Base-by-base conservation (phyloP, 2,888 invertebrate species). In the Cephus rjabovi region DNA sequence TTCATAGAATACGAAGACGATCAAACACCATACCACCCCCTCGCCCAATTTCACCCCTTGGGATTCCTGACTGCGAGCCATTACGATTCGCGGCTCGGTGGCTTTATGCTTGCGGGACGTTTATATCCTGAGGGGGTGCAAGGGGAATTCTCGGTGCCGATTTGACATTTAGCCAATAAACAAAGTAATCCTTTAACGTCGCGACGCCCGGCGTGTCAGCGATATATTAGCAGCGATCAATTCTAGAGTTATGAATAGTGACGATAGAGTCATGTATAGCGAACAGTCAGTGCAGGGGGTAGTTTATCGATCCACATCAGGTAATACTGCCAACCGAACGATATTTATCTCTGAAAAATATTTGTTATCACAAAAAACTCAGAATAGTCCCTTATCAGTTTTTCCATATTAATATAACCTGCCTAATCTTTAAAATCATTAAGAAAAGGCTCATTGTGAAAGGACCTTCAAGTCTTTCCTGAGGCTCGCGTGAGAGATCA, bases 111-210 rank as follows among this genome's bases (percentile, higher is more conserved):
- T 56, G 56, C 23, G 40, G 40, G 56, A 56, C 56, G 56, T 56
- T 56, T 56, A 15, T 56, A 56, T 56, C 23, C 23, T 23, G 1
- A 23, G 23, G 23, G 56, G 56, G 23, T 56, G 56, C 9, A 2
- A 56, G 56, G 56, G 56, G 56, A 23, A 56, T 9, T 56, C 56
- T 56, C 56, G 56, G 56, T 56, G 56, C 40, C 56, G 56, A 56
- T 56, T 56, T 56, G 56, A 56, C 56, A 56, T 71, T 71, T 34
- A 71, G 34, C 33, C 71, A 71, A 71, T 71, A 34, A 71, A 71
- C 33, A 71, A 71, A 71, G 71, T 34, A 34, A 71, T 71, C 71
- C 33, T 71, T 71, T 34, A 71, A 71, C 33, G 34, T 71, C 71
- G 71, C 71, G 56, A 56, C 56, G 56, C 56, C 56, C 56, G 56